Evolutionary conservation across 2,113 vertebrate species (phyloP).

Genomic region (Aegotheles bennettii): DNA sequence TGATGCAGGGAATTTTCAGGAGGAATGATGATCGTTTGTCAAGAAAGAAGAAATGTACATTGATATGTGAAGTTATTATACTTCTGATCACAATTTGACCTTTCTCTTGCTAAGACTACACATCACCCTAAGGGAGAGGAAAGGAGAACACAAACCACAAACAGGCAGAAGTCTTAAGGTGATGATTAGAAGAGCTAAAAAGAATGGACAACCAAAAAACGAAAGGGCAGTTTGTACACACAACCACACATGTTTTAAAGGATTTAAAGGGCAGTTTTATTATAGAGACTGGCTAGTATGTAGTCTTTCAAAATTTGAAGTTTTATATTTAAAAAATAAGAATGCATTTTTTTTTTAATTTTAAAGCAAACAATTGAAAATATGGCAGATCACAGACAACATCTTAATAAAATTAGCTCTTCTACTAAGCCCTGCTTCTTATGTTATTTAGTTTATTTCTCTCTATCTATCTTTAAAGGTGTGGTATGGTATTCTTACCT

Average conservation of each 20-base stretch:
- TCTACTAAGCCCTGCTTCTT: not conserved
- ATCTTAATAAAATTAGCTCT: not conserved
- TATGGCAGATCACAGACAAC: not conserved
- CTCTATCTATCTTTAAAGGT: not conserved
- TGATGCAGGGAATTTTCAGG: slow-evolving; percentile 35
- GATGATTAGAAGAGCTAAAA: slow-evolving; percentile 5
- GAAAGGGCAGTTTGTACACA: not conserved
- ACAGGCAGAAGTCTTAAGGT: not conserved
- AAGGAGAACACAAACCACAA: not conserved
- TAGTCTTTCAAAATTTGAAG: not conserved
- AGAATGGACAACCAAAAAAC: not conserved
- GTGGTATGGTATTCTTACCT: not conserved
- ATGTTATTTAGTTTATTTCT: not conserved
- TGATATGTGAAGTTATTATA: slow-evolving; percentile 50
- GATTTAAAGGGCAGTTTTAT: not conserved
- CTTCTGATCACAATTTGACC: slow-evolving; percentile 48
- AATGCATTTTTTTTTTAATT: not conserved
- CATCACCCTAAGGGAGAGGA: slow-evolving; percentile 26
- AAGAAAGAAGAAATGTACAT: slow-evolving; percentile 32
- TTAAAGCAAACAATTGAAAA: not conserved
- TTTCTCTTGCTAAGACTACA: slow-evolving; percentile 33
- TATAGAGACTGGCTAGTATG: not conserved
- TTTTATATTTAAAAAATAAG: not conserved
- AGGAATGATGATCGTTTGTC: slow-evolving; percentile 59
- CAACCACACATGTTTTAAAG: not conserved